These are phyloP conservation scores for Melanotaenia duboulayi DNA, from an alignment of 2,113 vertebrate genomes.

Conservation along the genomic window DNA sequence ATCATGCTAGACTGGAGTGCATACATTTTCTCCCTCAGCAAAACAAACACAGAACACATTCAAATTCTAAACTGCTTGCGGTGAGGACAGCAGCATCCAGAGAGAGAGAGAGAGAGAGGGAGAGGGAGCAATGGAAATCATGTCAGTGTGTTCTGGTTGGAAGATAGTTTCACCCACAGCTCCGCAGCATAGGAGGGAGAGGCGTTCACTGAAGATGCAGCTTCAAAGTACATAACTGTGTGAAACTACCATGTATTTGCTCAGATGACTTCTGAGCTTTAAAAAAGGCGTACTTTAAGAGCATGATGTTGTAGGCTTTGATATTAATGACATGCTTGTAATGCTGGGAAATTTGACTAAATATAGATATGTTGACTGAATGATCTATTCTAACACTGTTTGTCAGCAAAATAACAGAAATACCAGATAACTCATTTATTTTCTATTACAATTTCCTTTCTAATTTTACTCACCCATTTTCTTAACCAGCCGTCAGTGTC, in stretches of 20 bases:
- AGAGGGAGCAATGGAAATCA: conserved; percentile 55
- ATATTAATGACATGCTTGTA: conserved; percentile 46
- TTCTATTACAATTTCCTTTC: conserved; percentile 2
- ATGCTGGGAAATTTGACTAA: conserved; percentile 30
- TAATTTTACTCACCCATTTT: conserved; percentile 7
- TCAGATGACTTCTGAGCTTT: conserved; percentile 36
- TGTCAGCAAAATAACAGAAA: conserved; percentile 12
- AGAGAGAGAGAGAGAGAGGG: conserved; percentile 20
- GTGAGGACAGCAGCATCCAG: conserved; percentile 45
- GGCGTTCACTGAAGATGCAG: conserved; percentile 23
- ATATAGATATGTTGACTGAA: conserved; percentile 29
- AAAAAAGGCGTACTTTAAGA: conserved; percentile 45
- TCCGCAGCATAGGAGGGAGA: conserved; percentile 29
- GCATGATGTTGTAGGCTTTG: conserved; percentile 39
- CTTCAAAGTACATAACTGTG: conserved; percentile 66
- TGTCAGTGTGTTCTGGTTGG: conserved; percentile 63
- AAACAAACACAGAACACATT: conserved; percentile 83
- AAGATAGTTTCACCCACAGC: conserved; percentile 55
- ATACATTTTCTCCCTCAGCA: conserved; percentile 78
- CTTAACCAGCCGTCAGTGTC: neutral
- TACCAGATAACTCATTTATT: neutral
- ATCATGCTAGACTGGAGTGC: conserved; percentile 81
- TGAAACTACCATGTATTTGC: conserved; percentile 59
- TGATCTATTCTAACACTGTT: conserved; percentile 13
- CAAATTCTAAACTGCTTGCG: conserved; percentile 54